Evolutionary conservation across 2,888 invertebrate species (phyloP), one percentile per base, ranked within the genome.

Genomic region (Caenorhabditis sp.): DNA sequence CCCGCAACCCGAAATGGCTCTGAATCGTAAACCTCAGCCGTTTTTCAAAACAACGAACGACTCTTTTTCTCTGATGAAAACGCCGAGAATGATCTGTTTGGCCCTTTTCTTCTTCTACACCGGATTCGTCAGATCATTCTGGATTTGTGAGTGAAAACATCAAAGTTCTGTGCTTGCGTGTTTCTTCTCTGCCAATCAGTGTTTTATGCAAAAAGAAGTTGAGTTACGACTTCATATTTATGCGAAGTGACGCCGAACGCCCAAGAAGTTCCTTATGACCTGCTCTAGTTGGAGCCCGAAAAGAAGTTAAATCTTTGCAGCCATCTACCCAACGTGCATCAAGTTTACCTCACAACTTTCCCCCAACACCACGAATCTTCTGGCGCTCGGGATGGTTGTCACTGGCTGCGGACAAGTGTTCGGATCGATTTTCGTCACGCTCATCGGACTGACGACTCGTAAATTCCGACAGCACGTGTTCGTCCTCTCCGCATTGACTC

Each of bases 141-240:
- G 75, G 75, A 70, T 76, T 58, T 70, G 68, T 70, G 20, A 66
- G 66, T 55, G 35, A 9, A 30, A n/a, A n/a, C n/a, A n/a, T n/a
- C n/a, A n/a, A n/a, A n/a, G n/a, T 37, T 26, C 13, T 11, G 24
- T 2, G 20, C 13, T 53, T 32, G 35, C 35, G 9, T 9, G 35
- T 13, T n/a, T n/a, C n/a, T n/a, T n/a, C n/a, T n/a, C n/a, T n/a
- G n/a, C n/a, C n/a, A n/a, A n/a, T n/a, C n/a, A n/a, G n/a, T n/a
- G n/a, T n/a, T n/a, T n/a, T n/a, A n/a, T n/a, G n/a, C n/a, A n/a
- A n/a, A n/a, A n/a, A n/a, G n/a, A n/a, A n/a, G n/a, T n/a, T n/a
- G n/a, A n/a, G n/a, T n/a, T n/a, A n/a, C n/a, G n/a, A n/a, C n/a
- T n/a, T n/a, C n/a, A n/a, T n/a, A n/a, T n/a, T n/a, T n/a, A n/a